These are phyloP conservation scores for Chionis minor DNA, from an alignment of 2,113 vertebrate species.

Conservation along the genomic window DNA sequence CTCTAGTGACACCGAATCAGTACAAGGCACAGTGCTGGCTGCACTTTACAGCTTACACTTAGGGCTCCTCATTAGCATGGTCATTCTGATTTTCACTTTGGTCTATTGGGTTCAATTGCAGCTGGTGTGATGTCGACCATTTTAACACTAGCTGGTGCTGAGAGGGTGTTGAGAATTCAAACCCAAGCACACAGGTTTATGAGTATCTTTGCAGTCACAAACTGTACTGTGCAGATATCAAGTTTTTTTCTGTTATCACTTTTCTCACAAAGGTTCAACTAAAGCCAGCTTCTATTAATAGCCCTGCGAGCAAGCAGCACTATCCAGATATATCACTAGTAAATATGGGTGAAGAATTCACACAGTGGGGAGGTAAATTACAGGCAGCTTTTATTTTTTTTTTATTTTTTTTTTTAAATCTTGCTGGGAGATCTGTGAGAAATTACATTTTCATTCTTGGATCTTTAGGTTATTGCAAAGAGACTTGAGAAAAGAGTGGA, in stretches of 20 bases:
- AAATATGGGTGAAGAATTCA: conserved; percentile 1
- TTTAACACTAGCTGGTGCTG: neutral
- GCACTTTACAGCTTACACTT: neutral
- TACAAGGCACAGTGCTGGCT: neutral
- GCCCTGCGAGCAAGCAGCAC: neutral
- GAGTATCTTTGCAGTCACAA: neutral
- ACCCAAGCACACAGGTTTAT: neutral
- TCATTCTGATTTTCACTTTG: neutral
- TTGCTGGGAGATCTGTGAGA: neutral
- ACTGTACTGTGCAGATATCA: neutral
- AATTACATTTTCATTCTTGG: neutral
- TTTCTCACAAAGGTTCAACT: neutral
- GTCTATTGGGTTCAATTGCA: neutral
- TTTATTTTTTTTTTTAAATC: neutral
- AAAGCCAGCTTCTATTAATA: conserved; percentile 7
- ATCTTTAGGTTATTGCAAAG: neutral
- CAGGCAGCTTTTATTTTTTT: neutral
- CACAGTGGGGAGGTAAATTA: neutral
- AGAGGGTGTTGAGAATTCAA: neutral
- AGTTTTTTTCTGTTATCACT: neutral
- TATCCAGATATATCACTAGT: neutral
- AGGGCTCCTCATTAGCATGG: neutral
- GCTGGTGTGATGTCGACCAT: neutral
- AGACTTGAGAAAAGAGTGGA: neutral
- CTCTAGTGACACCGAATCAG: neutral